Base-by-base conservation (phyloP, 2,113 vertebrate species). In the Paratilapia polleni region DNA sequence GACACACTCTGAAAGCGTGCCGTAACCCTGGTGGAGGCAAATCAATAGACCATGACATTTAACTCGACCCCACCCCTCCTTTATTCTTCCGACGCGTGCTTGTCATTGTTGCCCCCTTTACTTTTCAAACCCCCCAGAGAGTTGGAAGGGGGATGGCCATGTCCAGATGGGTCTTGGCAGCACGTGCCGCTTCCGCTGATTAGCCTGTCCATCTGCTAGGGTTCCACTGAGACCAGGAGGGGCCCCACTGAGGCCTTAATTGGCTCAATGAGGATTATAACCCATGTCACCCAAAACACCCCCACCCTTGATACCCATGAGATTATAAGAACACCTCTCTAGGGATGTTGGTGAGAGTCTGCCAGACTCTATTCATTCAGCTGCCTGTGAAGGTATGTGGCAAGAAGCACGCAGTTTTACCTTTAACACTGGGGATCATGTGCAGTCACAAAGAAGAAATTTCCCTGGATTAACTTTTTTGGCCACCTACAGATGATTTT, bases 201-300 rank as follows among this genome's bases (percentile, higher is more conserved):
- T 94, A 94, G 88, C 84, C 61, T 10, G 77, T 61, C 93, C 95
- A 96, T 96, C 95, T 95, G 95, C 54, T 83, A 57, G 68, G 56
- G 88, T 24, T 85, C 90, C 90, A 85, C 83, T 81, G 91, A 87
- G 93, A 93, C 82, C 75, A 68, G 85, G 74, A 89, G 87, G 62
- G 89, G 82, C 86, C 91, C 94, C 89, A 79, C 91, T 88, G 93
- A 86, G 93, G 70, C 82, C 79, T 80, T 96, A 96, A 96, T 95
- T 93, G 95, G 94, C 94, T 96, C 91, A 95, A 89, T 92, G 90
- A 63, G 90, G 94, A 94, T 96, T 94, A 95, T 81, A 93, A 82
- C 61, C 84, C 49, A 56, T 86, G 88, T 89, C 83, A 81, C 31
- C 64, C 77, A 56, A 77, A 83, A 80, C 59, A 82, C 62, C 81